phyloP scores from a whole-genome alignment of 23 tunicate genomes.

The Aplidium turbinatum region DNA sequence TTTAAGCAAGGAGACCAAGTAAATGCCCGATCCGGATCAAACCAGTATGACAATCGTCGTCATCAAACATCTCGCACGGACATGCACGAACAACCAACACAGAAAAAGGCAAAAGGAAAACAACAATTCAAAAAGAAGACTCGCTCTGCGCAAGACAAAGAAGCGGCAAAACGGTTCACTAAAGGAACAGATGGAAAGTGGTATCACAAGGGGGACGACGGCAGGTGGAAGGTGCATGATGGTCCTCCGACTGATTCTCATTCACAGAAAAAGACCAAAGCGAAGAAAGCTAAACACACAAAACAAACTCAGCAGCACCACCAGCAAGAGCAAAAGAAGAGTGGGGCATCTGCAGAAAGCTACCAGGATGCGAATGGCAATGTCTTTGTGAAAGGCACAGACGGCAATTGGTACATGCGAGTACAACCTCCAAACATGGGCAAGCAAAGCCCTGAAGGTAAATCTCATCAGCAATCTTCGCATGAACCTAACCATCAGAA shows the following conservation, averaged over 20 bases:
- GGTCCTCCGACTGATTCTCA: conserved; percentile 27
- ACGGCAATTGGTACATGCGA: conserved; percentile 90
- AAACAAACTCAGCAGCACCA: background rate
- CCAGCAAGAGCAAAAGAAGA: background rate
- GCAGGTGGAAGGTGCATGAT: conserved; percentile 53
- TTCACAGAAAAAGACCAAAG: background rate
- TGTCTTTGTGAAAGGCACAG: conserved; percentile 62
- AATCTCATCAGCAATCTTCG: background rate
- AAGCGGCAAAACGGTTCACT: conserved; percentile 33
- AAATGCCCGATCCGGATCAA: background rate
- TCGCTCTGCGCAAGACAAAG: conserved; percentile 13
- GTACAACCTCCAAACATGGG: conserved; percentile 45
- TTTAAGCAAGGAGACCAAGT: background rate
- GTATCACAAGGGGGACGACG: conserved; percentile 65
- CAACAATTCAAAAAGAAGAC: conserved; percentile 12
- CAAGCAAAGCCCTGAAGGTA: background rate
- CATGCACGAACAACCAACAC: conserved; percentile 8
- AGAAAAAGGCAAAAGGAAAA: conserved; percentile 9
- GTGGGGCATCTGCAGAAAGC: background rate
- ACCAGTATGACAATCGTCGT: background rate
- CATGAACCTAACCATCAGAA: background rate
- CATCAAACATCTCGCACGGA: no score
- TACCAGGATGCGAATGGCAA: conserved; percentile 56
- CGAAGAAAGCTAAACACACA: background rate
- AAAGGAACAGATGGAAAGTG: conserved; percentile 89